phyloP scores from a whole-genome alignment of 2,113 vertebrate genomes.

The Gorsachius goisagi region DNA sequence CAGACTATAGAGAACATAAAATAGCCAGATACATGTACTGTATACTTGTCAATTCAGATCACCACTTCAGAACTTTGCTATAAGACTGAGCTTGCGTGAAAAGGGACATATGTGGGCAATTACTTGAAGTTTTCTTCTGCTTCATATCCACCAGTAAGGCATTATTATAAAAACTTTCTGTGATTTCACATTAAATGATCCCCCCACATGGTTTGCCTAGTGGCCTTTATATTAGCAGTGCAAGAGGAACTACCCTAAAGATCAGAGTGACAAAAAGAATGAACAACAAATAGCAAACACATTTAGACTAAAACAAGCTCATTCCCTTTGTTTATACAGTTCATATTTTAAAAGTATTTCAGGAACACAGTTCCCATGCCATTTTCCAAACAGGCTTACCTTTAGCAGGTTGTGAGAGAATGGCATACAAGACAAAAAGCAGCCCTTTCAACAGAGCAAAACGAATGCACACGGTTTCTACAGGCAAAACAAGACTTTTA shows the following conservation, averaged over 20 bases:
- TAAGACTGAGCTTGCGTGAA: not conserved
- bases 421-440: not conserved
- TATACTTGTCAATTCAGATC: not conserved
- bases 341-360: not conserved
- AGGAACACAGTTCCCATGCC: not conserved
- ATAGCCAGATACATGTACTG: not conserved
- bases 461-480: not conserved
- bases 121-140: not conserved
- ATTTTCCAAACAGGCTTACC: not conserved
- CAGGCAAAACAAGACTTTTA: not conserved
- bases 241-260: not conserved
- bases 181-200: not conserved
- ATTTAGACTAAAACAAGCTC: not conserved
- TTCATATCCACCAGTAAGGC: not conserved
- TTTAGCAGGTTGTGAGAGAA: not conserved
- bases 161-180: not conserved
- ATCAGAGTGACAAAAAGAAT: not conserved
- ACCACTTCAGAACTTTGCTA: not conserved
- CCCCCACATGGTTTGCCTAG: not conserved
- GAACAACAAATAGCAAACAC: not conserved
- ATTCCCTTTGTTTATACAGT: not conserved
- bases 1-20: not conserved
- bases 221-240: not conserved
- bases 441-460: not conserved
- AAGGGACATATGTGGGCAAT: not conserved